These are phyloP conservation scores for Myathropa florea DNA, from an alignment of 2,888 invertebrate genomes.

Conservation along the genomic window DNA sequence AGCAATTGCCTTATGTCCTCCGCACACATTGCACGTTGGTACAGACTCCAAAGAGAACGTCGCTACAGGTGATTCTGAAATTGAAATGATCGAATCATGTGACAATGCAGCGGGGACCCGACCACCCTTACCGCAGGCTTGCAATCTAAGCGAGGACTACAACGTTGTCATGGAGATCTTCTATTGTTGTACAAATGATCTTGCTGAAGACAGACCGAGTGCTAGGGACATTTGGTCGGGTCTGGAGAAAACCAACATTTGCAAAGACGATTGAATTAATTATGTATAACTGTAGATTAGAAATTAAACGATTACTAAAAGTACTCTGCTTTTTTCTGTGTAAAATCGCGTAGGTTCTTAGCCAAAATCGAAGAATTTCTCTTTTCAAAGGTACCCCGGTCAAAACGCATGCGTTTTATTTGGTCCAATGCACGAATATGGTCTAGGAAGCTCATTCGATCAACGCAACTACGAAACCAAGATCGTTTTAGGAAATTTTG, in stretches of 20 bases:
- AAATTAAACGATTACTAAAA: no score
- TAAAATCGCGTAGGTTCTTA: no score
- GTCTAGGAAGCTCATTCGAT: no score
- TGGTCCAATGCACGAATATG: no score
- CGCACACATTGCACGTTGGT: conserved; percentile 82
- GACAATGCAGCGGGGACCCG: conserved; percentile 83
- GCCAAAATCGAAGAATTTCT: no score
- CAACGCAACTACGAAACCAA: no score
- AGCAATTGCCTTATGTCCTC: conserved; percentile 88
- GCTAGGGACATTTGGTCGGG: conserved; percentile 81
- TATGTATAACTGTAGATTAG: neutral
- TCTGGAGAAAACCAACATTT: conserved; percentile 34
- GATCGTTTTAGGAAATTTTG: no score
- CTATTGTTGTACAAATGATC: conserved; percentile 86
- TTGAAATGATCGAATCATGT: neutral
- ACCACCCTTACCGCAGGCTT: conserved; percentile 85
- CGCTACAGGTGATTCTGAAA: conserved; percentile 46
- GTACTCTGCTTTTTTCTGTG: no score
- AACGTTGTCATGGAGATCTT: conserved; percentile 85
- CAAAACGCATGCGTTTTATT: no score
- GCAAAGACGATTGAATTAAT: neutral
- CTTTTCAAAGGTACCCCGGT: no score
- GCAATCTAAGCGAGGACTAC: conserved; percentile 84
- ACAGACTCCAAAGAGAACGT: conserved; percentile 75
- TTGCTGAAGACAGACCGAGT: conserved; percentile 83